phyloP scores from a whole-genome alignment of 2,888 invertebrate species.

The Halictus quadricinctus region DNA sequence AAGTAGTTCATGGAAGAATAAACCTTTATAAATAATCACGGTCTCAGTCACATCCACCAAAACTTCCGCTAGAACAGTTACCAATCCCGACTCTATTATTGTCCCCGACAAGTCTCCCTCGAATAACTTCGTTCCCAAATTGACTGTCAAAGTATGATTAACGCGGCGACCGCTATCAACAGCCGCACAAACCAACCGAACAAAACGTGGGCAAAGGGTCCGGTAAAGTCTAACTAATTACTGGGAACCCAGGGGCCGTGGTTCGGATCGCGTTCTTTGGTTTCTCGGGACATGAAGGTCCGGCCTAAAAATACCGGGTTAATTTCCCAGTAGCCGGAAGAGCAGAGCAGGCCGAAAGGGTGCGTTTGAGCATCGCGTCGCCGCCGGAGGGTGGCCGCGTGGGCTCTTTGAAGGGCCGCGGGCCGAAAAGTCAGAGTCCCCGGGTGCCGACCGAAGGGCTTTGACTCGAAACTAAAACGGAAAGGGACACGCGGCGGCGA shows the following conservation, averaged over 20 bases:
- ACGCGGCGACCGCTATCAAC: neutral
- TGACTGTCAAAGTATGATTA: neutral
- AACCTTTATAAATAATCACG: neutral
- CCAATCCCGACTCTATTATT: neutral
- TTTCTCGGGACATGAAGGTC: neutral
- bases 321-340: conserved; percentile 24
- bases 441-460: neutral
- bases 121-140: neutral
- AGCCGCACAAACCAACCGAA: neutral
- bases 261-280: conserved; percentile 11
- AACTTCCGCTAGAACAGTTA: neutral
- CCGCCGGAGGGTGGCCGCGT: conserved; percentile 4
- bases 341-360: conserved; percentile 12
- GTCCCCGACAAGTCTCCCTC: neutral
- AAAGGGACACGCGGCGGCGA: neutral
- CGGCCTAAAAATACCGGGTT: conserved; percentile 12
- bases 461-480: conserved; percentile 23
- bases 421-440: conserved; percentile 41
- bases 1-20: neutral
- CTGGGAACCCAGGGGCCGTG: neutral
- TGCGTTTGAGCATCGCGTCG: conserved; percentile 24
- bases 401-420: conserved; percentile 27
- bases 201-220: neutral
- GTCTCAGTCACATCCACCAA: neutral
- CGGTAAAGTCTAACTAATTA: neutral